Percentiles rank a stretch among this genome's conserved stretches.
Evolutionary conservation across 2,113 vertebrate species (phyloP).

Genomic region (Cottus gobio): DNA sequence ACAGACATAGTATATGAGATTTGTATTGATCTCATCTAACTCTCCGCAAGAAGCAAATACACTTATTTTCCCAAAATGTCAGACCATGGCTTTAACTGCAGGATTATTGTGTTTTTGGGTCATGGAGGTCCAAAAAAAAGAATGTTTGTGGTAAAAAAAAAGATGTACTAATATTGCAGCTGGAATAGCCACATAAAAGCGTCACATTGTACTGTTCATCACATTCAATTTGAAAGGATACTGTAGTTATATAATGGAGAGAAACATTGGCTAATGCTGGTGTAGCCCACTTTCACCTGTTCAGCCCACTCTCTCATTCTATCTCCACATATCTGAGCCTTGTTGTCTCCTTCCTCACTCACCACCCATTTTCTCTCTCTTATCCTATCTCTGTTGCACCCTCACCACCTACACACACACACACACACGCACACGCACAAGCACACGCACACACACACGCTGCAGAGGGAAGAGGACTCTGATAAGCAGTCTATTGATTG

Average conservation of each 20-base stretch:
- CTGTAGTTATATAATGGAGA: conserved; percentile 10
- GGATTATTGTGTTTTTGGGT: not conserved
- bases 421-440: not conserved
- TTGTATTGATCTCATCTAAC: not conserved
- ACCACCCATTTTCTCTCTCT: conserved; percentile 8
- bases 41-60: not conserved
- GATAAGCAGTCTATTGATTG: conserved; percentile 74
- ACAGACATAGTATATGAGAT: not conserved
- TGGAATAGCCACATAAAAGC: not conserved
- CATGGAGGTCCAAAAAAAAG: not conserved
- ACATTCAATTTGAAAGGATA: not conserved
- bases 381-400: conserved; percentile 14
- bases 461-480: conserved; percentile 38
- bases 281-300: conserved; percentile 8
- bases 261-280: conserved; percentile 5
- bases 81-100: not conserved
- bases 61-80: not conserved
- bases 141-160: not conserved
- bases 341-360: conserved; percentile 24
- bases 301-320: conserved; percentile 20
- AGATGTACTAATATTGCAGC: not conserved
- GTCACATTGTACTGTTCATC: not conserved
- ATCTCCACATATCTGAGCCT: conserved; percentile 20
- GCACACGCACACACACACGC: conserved; percentile 4
- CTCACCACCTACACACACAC: conserved; percentile 8